Percentiles rank a stretch among this genome's conserved stretches.
These are phyloP conservation scores for Sebastes jordani DNA, from an alignment of 2,797 vertebrate species.

Conservation along the genomic window DNA sequence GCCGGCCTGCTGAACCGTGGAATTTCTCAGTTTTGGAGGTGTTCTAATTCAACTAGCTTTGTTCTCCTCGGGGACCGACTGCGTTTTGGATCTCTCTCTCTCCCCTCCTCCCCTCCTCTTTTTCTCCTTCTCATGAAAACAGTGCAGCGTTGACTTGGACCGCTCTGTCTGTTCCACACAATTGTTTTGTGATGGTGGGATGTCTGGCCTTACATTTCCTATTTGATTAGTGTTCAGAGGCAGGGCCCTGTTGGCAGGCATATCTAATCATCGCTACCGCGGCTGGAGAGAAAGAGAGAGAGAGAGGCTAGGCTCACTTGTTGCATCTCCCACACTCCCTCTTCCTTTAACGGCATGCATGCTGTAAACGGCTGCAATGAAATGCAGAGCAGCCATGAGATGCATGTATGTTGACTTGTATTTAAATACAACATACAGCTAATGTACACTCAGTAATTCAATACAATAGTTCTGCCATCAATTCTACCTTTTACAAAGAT, in stretches of 20 bases:
- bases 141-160: constrained; percentile 59
- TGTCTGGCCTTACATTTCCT: constrained; percentile 77
- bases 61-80: constrained; percentile 56
- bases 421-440: not conserved
- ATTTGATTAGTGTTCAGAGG: constrained; percentile 78
- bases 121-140: constrained; percentile 42
- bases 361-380: constrained; percentile 27
- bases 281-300: constrained; percentile 33
- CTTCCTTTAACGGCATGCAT: constrained; percentile 20
- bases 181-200: constrained; percentile 75
- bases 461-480: not conserved
- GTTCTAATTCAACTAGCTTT: constrained; percentile 73
- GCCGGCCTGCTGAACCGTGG: constrained; percentile 66
- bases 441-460: not conserved
- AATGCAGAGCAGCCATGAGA: not conserved
- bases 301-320: constrained; percentile 68
- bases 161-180: constrained; percentile 62
- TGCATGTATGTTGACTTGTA: constrained; percentile 1
- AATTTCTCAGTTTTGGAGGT: constrained; percentile 74
- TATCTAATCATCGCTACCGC: constrained; percentile 66
- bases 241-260: constrained; percentile 72
- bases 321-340: constrained; percentile 56
- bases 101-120: not conserved
- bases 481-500: not conserved
- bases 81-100: constrained; percentile 38